phyloP scores from a whole-genome alignment of 2,888 invertebrate species.

The Ephialtes manifestator region DNA sequence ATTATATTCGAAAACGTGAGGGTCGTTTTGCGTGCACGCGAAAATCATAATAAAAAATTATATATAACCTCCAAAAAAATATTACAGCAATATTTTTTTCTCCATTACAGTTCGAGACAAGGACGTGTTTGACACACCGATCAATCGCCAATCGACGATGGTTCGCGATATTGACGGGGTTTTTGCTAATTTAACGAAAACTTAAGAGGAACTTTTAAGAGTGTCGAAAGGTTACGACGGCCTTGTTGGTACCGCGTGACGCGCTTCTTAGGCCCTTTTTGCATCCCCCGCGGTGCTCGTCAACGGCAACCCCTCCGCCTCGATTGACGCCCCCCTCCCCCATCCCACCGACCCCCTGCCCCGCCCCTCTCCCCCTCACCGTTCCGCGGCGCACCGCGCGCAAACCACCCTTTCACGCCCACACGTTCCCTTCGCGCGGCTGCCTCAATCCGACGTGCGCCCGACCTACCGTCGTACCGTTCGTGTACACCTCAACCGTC shows the following conservation, averaged over 20 bases:
- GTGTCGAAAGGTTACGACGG: not conserved
- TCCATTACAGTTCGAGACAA: not conserved
- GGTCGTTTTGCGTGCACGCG: not conserved
- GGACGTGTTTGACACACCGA: not conserved
- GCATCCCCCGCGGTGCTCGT: slow-evolving; percentile 35
- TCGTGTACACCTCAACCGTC: slow-evolving; percentile 25
- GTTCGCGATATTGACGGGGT: not conserved
- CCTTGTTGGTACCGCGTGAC: slow-evolving; percentile 2
- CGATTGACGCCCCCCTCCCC: slow-evolving; percentile 59
- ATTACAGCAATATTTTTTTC: slow-evolving; percentile 1
- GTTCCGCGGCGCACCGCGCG: slow-evolving; percentile 68
- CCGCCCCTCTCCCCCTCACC: slow-evolving; percentile 51
- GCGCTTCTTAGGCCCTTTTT: not conserved
- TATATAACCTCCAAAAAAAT: not conserved
- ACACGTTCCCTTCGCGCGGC: slow-evolving; percentile 77
- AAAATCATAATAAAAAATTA: not conserved
- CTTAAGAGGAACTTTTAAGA: not conserved
- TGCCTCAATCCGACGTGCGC: slow-evolving; percentile 71
- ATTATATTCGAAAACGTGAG: slow-evolving; percentile 9
- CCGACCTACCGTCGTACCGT: slow-evolving; percentile 61
- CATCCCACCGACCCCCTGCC: slow-evolving; percentile 42
- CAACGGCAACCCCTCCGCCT: slow-evolving; percentile 68
- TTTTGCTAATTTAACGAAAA: not conserved
- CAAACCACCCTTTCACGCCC: slow-evolving; percentile 73
- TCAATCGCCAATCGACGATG: not conserved